Base-by-base conservation (phyloP, 2,797 vertebrate genomes). In the Sebastolobus altivelis region DNA sequence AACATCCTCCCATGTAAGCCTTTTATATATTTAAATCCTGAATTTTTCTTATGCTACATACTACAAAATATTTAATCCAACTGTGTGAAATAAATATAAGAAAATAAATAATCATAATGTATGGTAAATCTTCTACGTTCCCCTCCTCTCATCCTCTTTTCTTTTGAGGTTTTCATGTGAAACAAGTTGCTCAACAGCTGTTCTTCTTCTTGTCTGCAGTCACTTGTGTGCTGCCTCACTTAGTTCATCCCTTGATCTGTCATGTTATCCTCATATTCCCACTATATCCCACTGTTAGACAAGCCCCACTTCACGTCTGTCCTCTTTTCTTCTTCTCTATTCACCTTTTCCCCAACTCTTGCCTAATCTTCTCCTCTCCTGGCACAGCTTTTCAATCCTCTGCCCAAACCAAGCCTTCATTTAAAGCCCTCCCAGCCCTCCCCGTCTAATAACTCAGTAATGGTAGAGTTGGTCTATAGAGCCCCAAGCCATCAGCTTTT, bases 401-500 rank as follows among this genome's bases (percentile, higher is more conserved):
- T 74, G 31, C 33, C n/a, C 55, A 65, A 38, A 62, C 58, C 46
- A 46, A 77, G 63, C 70, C 16, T 82, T 83, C 49, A 84, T 87
- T 88, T 87, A 80, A 70, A 68, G 67, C 31, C 33, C 22, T 52
- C 55, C 65, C 49, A 62, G 52, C 59, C 35, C 68, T 55, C 67
- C 40, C 38, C 9, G 40, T 80, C 86, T 90, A 93, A 93, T 90
- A 91, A 90, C 84, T 86, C 80, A 85, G 87, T 93, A 92, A 93
- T 91, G 73, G 87, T 66, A 77, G 71, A 88, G 85, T 81, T 89
- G 87, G 85, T 89, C 89, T 91, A 66, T 67, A 65, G 82, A 86
- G 87, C 87, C 87, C 82, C 37, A 18, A 89, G 91, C 84, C 83
- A 86, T 89, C 84, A 88, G 86, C 81, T 90, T 91, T 90, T 89